Conservation (phyloP, 2,113 vertebrate genomes). For the Catagonus wagneri region DNA sequence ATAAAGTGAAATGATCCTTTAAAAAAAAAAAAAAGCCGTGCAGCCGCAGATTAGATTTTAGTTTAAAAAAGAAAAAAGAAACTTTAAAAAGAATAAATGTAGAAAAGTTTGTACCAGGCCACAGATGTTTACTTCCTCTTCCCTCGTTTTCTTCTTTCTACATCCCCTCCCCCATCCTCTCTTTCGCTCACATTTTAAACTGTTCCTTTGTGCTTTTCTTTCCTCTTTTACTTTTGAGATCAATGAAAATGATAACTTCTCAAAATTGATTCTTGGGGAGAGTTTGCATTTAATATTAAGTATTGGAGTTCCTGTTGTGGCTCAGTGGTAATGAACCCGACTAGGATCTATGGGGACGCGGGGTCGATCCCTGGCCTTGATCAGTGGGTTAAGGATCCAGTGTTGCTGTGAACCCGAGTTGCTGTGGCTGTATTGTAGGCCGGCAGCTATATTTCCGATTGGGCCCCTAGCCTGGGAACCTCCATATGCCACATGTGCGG, state of each 20-base stretch:
- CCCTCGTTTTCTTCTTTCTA: background rate
- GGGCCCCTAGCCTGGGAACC: no score
- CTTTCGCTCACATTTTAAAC: background rate
- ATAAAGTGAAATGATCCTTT: no score
- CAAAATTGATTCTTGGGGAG: background rate
- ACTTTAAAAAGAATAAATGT: background rate
- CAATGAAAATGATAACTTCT: conserved; percentile 10
- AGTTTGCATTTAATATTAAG: background rate
- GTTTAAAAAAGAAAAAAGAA: background rate
- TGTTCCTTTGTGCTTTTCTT: background rate
- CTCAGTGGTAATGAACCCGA: no score
- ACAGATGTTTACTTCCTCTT: background rate
- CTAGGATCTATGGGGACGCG: no score
- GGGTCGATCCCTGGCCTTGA: no score
- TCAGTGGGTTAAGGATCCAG: no score
- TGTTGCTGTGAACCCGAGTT: no score
- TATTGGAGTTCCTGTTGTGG: no score
- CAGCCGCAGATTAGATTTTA: conserved; percentile 13
- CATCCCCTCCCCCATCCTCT: background rate
- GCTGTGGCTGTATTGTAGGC: no score
- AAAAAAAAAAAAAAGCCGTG: background rate
- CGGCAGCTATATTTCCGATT: no score
- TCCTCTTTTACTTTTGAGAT: background rate
- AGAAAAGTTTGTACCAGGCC: background rate
- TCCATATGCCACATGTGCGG: no score